phyloP scores from a whole-genome alignment of 1,140 invertebrate species.

The Ceratosolen solmsi region DNA sequence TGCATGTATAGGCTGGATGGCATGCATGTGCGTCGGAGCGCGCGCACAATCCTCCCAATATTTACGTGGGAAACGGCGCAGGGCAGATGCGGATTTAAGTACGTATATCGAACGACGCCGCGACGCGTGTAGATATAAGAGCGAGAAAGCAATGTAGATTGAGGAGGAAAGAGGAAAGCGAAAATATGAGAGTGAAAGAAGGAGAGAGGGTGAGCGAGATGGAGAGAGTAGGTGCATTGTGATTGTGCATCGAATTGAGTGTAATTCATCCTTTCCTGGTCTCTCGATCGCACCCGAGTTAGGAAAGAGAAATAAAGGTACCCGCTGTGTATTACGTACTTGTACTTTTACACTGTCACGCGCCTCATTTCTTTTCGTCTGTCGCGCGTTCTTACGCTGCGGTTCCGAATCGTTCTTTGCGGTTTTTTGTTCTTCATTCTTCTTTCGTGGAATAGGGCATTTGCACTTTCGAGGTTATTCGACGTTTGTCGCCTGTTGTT shows the following conservation, averaged over 20 bases:
- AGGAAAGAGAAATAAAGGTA: constrained; percentile 15
- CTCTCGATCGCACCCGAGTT: constrained; percentile 4
- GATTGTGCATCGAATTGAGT: constrained; percentile 66
- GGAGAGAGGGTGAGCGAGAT: constrained; percentile 12
- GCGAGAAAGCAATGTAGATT: neutral
- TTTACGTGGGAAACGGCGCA: constrained; percentile 72
- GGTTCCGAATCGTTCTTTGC: neutral
- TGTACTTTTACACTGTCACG: constrained; percentile 41
- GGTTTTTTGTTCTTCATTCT: constrained; percentile 26
- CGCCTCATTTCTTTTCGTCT: constrained; percentile 33
- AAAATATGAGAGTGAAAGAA: constrained; percentile 30
- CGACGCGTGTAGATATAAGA: neutral
- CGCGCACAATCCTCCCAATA: constrained; percentile 61
- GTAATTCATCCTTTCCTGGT: constrained; percentile 60
- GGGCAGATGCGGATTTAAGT: constrained; percentile 59
- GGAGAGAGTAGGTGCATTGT: constrained; percentile 60
- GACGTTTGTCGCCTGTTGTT: constrained; percentile 17
- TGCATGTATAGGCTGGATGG: constrained; percentile 27
- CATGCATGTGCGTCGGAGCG: constrained; percentile 43
- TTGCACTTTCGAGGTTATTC: constrained; percentile 28
- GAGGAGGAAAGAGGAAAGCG: constrained; percentile 3
- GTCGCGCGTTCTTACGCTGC: neutral
- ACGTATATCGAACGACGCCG: constrained; percentile 41
- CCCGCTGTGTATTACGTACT: constrained; percentile 25
- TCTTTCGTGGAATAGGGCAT: constrained; percentile 10